Evolutionary conservation across 2,113 vertebrate species (phyloP).

Genomic region (Saccopteryx bilineata): DNA sequence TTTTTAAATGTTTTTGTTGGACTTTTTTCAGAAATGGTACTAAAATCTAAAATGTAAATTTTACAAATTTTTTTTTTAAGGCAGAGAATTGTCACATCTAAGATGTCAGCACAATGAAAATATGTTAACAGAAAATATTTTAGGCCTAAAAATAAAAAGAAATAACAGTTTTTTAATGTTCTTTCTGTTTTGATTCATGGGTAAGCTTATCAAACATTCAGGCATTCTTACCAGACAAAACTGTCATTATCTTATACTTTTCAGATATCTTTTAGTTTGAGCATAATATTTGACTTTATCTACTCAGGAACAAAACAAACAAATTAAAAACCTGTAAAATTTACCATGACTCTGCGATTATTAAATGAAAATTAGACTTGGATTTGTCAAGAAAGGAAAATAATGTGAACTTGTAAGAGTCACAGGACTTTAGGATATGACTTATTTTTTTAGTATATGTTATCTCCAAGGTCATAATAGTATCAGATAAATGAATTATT

Average conservation of each 20-base stretch:
- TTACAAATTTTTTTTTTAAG: slow-evolving; percentile 5
- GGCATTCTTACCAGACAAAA: slow-evolving; percentile 64
- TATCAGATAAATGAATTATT: background rate
- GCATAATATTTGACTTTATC: slow-evolving; percentile 40
- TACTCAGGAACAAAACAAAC: slow-evolving; percentile 15
- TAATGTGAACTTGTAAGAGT: slow-evolving; percentile 28
- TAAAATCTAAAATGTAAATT: slow-evolving; percentile 43
- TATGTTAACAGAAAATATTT: slow-evolving; percentile 41
- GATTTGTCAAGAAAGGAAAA: slow-evolving; percentile 41
- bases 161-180: slow-evolving; percentile 59
- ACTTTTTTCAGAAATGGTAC: slow-evolving; percentile 1
- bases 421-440: background rate
- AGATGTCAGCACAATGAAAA: slow-evolving; percentile 50
- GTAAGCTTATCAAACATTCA: slow-evolving; percentile 6
- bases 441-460: background rate
- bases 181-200: slow-evolving; percentile 67
- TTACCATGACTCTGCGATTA: slow-evolving; percentile 18
- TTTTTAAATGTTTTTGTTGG: background rate
- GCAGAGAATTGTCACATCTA: background rate
- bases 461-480: slow-evolving; percentile 40
- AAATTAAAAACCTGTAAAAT: background rate
- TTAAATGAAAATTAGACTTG: slow-evolving; percentile 46
- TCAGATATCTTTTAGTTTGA: slow-evolving; percentile 35
- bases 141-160: slow-evolving; percentile 43
- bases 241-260: slow-evolving; percentile 29